Evolutionary conservation across 1,140 invertebrate species (phyloP).

Genomic region (Cheumatopsyche charites): DNA sequence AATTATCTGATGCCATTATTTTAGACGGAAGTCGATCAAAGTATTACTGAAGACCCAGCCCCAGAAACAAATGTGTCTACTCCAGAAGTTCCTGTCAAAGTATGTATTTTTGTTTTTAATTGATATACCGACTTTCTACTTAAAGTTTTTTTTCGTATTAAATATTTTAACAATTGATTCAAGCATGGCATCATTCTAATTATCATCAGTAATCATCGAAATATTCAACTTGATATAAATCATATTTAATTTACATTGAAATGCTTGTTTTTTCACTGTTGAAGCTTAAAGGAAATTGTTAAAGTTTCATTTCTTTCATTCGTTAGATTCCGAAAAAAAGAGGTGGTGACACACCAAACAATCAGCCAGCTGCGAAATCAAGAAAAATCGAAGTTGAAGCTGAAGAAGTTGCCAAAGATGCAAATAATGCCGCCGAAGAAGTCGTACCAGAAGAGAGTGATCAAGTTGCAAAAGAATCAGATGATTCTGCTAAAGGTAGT

Average conservation of each 20-base stretch:
- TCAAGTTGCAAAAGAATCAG: constrained; percentile 1
- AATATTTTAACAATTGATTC: too few relatives aligned
- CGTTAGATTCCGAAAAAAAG: constrained; percentile 28
- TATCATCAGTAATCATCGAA: too few relatives aligned
- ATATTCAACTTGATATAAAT: too few relatives aligned
- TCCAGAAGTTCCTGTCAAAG: neutral
- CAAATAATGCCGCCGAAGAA: neutral
- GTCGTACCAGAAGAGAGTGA: neutral
- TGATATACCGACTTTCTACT: too few relatives aligned
- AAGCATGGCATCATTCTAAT: too few relatives aligned
- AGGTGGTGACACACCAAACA: neutral
- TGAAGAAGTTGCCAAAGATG: neutral
- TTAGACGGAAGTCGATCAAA: constrained; percentile 11
- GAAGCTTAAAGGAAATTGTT: too few relatives aligned
- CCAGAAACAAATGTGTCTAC: neutral
- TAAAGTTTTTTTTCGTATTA: too few relatives aligned
- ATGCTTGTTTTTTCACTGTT: neutral
- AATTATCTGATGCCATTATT: neutral
- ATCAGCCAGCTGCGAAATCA: constrained; percentile 13
- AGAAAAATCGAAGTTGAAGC: constrained; percentile 12
- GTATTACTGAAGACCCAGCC: neutral
- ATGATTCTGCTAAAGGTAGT: neutral
- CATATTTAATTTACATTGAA: neutral
- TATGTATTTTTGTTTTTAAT: neutral
- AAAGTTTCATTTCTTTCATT: constrained; percentile 2